A percentile compares a stretch with the other conserved stretches of the same genome.
phyloP scores from a whole-genome alignment of 2,797 vertebrate genomes.

The Ctenochaetus hawaiiensis region DNA sequence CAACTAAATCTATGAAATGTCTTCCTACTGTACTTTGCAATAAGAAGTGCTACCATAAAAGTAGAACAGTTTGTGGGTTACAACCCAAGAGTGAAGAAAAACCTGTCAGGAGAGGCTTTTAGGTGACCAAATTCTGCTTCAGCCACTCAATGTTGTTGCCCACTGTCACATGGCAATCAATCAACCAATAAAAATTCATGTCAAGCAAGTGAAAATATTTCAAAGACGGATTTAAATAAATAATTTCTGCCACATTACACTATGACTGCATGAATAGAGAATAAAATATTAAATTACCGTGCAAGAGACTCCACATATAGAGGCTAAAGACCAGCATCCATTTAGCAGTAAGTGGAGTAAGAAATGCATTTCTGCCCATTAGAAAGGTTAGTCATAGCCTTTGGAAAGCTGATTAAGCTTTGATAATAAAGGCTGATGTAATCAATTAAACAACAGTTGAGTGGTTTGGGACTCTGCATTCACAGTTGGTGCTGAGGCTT shows the following conservation, averaged over 20 bases:
- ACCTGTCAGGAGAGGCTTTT: neutral
- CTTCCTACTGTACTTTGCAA: constrained; percentile 7
- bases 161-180: neutral
- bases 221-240: neutral
- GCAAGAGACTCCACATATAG: neutral
- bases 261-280: neutral
- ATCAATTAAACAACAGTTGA: constrained; percentile 50
- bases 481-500: constrained; percentile 16
- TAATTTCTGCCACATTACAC: too few species aligned
- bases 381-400: constrained; percentile 35
- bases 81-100: neutral
- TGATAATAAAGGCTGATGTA: constrained; percentile 23
- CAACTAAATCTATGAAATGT: constrained; percentile 34
- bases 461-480: constrained; percentile 23
- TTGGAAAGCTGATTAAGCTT: constrained; percentile 27
- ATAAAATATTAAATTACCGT: neutral
- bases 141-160: neutral
- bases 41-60: neutral
- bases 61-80: neutral
- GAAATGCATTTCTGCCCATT: constrained; percentile 11
- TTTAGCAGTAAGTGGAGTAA: neutral
- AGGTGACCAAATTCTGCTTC: neutral
- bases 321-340: neutral
- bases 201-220: neutral
- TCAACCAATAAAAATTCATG: neutral